Conservation (phyloP, 1,140 invertebrate species). For the Hirudo medicinalis region DNA sequence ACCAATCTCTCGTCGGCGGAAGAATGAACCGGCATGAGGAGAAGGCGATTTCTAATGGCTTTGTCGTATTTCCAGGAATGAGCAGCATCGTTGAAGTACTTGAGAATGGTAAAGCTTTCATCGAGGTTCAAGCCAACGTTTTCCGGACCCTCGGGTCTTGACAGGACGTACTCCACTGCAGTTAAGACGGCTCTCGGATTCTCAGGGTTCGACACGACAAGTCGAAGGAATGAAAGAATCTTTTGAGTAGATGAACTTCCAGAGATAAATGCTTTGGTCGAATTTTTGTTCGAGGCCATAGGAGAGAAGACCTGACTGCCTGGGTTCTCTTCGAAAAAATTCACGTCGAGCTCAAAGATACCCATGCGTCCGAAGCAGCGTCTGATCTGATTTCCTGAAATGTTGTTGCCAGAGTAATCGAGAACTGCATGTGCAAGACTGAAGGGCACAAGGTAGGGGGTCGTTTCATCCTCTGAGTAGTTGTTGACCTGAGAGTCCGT, state of each 20-base stretch:
- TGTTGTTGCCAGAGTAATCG: conserved; percentile 19
- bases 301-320: not conserved
- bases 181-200: conserved; percentile 14
- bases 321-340: conserved; percentile 11
- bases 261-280: not conserved
- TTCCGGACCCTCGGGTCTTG: not conserved
- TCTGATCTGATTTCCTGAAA: conserved; percentile 11
- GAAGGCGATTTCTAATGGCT: conserved; percentile 5
- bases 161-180: conserved; percentile 1
- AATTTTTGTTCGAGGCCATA: not conserved
- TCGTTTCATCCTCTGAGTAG: not conserved
- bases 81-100: conserved; percentile 19
- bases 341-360: conserved; percentile 18
- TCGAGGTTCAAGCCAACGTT: conserved; percentile 9
- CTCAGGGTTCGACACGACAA: conserved; percentile 19
- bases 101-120: conserved; percentile 21
- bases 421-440: conserved; percentile 15
- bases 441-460: conserved; percentile 18
- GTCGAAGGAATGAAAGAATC: conserved; percentile 1
- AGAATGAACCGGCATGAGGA: conserved; percentile 16
- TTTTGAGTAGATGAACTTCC: not conserved
- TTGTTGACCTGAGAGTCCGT: not conserved
- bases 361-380: conserved; percentile 17
- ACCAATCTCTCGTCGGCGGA: conserved; percentile 14
- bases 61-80: conserved; percentile 15